Percentiles rank a stretch among this genome's conserved stretches.
These are phyloP conservation scores for Lasioglossum baleicum DNA, from an alignment of 1,140 invertebrate species.

Conservation along the genomic window DNA sequence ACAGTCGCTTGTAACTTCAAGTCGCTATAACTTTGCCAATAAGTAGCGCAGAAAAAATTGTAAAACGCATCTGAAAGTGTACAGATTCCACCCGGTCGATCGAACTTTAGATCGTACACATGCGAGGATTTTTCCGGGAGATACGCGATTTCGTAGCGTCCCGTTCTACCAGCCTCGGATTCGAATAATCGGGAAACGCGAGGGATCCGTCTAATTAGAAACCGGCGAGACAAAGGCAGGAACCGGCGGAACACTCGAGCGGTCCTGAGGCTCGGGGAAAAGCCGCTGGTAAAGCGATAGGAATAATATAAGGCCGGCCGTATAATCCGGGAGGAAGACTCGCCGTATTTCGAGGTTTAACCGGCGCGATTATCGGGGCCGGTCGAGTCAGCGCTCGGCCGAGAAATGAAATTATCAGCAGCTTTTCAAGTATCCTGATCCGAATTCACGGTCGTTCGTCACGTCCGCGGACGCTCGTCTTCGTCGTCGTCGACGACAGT, in stretches of 20 bases:
- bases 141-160: too few species aligned
- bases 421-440: constrained; percentile 19
- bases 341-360: constrained; percentile 7
- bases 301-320: neutral
- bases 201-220: too few species aligned
- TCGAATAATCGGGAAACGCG: too few species aligned
- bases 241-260: neutral
- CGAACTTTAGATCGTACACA: too few species aligned
- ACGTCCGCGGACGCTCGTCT: constrained; percentile 1
- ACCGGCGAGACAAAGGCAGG: too few species aligned
- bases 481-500: neutral
- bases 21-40: too few species aligned
- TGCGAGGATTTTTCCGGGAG: too few species aligned
- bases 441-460: constrained; percentile 32
- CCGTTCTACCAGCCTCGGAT: too few species aligned
- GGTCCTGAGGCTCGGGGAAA: neutral
- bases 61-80: too few species aligned
- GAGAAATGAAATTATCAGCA: constrained; percentile 40
- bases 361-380: constrained; percentile 18
- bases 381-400: constrained; percentile 14
- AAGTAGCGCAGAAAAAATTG: too few species aligned
- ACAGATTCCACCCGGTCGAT: too few species aligned
- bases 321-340: neutral
- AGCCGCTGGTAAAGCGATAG: neutral
- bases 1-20: too few species aligned